Conservation (phyloP, 2,888 invertebrate species). For the Drosophila kuntzei region DNA sequence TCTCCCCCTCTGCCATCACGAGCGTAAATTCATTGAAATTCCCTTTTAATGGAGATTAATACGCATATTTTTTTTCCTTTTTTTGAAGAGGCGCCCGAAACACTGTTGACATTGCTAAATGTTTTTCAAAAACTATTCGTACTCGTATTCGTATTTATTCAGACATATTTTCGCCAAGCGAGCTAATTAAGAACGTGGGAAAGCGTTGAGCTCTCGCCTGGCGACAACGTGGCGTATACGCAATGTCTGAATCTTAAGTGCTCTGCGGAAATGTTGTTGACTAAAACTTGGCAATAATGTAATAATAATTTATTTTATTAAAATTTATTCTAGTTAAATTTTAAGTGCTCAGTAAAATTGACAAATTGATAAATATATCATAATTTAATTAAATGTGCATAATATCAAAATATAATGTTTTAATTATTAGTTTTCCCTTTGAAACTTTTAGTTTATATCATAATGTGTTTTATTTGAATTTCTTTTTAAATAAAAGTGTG, state of each 20-base stretch:
- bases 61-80: conserved; percentile 30
- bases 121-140: conserved; percentile 60
- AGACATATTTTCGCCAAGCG: conserved; percentile 36
- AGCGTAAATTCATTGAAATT: conserved; percentile 81
- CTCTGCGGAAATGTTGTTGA: neutral
- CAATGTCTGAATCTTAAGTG: conserved; percentile 7
- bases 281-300: too few relatives aligned
- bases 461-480: too few relatives aligned
- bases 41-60: conserved; percentile 84
- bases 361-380: too few relatives aligned
- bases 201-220: conserved; percentile 15
- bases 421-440: too few relatives aligned
- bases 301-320: neutral
- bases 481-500: too few relatives aligned
- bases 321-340: neutral
- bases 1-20: neutral
- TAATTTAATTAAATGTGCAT: neutral
- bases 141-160: conserved; percentile 47
- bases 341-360: too few relatives aligned
- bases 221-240: conserved; percentile 41
- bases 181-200: conserved; percentile 77
- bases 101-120: conserved; percentile 78
- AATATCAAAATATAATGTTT: too few relatives aligned
- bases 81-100: conserved; percentile 47
- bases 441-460: too few relatives aligned